Evolutionary conservation across 2,113 vertebrate genomes (phyloP).

Genomic region (Centrocercus urophasianus): DNA sequence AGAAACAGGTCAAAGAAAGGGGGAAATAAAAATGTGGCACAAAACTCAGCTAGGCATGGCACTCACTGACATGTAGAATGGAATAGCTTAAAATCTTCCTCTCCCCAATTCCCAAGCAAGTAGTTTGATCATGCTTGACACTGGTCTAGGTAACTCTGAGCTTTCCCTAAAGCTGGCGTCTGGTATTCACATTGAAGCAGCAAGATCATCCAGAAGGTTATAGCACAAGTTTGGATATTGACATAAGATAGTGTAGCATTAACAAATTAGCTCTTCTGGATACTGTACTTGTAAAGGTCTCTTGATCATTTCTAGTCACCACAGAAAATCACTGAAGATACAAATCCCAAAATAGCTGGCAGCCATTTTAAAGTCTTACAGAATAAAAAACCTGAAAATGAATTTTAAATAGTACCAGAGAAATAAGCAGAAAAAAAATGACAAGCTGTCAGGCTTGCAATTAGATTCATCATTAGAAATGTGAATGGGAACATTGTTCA

Average conservation of each 20-base stretch:
- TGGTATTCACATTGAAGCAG: background rate
- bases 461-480: conserved; percentile 43
- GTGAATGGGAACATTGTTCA: background rate
- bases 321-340: background rate
- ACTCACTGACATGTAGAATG: rapidly evolving
- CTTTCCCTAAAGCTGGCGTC: background rate
- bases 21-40: background rate
- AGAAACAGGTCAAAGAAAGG: background rate
- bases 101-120: background rate
- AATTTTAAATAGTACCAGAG: conserved; percentile 24
- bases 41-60: background rate
- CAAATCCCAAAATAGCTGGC: conserved; percentile 3
- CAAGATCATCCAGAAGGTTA: background rate
- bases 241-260: background rate
- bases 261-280: background rate
- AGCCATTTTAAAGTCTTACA: background rate
- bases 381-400: conserved; percentile 6
- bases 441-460: conserved; percentile 21
- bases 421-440: background rate
- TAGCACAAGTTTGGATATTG: background rate
- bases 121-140: rapidly evolving
- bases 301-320: background rate
- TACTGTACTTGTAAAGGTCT: background rate
- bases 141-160: background rate
- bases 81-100: background rate